Percentiles rank a stretch among this genome's conserved stretches.
phyloP scores from a whole-genome alignment of 1,140 invertebrate species.

The Marisa cornuarietis region DNA sequence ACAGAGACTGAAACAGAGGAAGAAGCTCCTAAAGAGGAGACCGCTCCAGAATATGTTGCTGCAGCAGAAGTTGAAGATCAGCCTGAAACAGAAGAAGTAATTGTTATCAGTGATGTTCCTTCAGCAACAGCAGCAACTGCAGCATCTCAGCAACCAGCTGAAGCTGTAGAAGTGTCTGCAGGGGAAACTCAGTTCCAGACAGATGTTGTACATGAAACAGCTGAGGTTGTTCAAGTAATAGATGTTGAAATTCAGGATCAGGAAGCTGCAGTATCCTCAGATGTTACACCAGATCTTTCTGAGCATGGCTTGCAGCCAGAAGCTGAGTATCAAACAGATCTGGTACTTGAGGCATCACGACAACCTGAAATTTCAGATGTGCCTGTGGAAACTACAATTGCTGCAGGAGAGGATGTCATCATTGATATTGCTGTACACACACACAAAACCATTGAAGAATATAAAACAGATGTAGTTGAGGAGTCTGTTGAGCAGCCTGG shows the following conservation, averaged over 20 bases:
- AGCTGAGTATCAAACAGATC: conserved; percentile 6
- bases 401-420: conserved; percentile 15
- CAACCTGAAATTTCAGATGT: conserved; percentile 28
- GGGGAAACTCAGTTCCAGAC: conserved; percentile 29
- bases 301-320: conserved; percentile 21
- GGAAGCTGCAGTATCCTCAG: conserved; percentile 13
- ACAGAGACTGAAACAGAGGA: conserved; percentile 36
- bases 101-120: conserved; percentile 27
- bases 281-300: conserved; percentile 5
- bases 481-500: conserved; percentile 18
- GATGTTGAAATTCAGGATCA: conserved; percentile 16
- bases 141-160: conserved; percentile 21
- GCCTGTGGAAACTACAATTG: conserved; percentile 7
- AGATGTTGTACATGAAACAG: conserved; percentile 30
- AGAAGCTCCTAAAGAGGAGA: conserved; percentile 28
- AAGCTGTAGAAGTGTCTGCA: conserved; percentile 15
- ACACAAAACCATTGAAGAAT: not conserved
- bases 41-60: conserved; percentile 27
- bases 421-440: conserved; percentile 1
- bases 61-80: conserved; percentile 24
- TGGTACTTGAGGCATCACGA: conserved; percentile 6
- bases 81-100: conserved; percentile 18
- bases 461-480: conserved; percentile 22
- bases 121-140: conserved; percentile 14
- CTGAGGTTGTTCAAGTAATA: conserved; percentile 14